Evolutionary conservation across 2,797 vertebrate species (phyloP), one percentile per base, ranked within the genome.

Genomic region (Galagoides demidoff): DNA sequence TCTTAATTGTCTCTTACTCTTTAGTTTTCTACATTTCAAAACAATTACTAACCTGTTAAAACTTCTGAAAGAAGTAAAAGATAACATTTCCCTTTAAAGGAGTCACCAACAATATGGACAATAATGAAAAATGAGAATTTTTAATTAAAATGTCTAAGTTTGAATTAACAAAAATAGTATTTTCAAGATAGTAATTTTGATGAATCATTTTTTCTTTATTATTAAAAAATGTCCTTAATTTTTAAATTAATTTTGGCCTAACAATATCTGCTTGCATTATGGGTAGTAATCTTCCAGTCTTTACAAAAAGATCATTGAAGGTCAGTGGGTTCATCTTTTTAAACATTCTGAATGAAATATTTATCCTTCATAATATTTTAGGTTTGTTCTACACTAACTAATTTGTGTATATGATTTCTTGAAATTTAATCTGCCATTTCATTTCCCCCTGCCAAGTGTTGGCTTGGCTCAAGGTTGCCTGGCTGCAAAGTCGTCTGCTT

Each of bases 381-480:
- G 8, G 12, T 59, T 92, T 89, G 11, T 85, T 94, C 39, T 64
- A 5, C 39, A 79, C 9, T 74, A 94, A 34, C 19, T 1, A 83
- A 76, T 20, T 27, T 63, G 19, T 63, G 19, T 61, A 27, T 77
- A 88, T 76, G 68, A 52, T 70, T 77, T 95, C 14, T 74, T 94
- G 63, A 95, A 89, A 88, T 89, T 86, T 89, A 79, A 87, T 92
- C 52, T 95, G 59, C 84, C 83, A 86, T 81, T 90, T 95, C 34
- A 92, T 92, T 92, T 94, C 37, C 89, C 86, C 19, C 31, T 90
- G 45, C 71, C 84, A 91, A 61, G 20, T 59, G 52, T 29, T 77
- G 27, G 7, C 34, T 87, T 89, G 45, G 55, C 70, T 55, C 73
- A 59, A 74, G 63, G n/a, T 49, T 64, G 17, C n/a, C 68, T 39